Percentiles rank a stretch among this genome's conserved stretches.
These are phyloP conservation scores for Allophyes oxyacanthae DNA, from an alignment of 2,888 invertebrate species.

Conservation along the genomic window DNA sequence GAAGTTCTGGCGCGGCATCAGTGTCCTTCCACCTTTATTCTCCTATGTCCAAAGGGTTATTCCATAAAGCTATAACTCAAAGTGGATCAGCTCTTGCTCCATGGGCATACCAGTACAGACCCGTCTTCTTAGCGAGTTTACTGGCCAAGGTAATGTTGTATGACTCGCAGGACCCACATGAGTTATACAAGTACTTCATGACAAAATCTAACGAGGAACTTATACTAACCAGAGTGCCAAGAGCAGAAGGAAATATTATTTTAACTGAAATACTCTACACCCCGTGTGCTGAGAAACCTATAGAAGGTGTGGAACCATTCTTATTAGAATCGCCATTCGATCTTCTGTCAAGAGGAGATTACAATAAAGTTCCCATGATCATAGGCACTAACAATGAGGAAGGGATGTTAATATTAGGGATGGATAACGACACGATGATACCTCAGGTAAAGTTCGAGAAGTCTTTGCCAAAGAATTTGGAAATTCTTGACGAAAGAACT, in stretches of 20 bases:
- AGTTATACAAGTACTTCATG: slow-evolving; percentile 72
- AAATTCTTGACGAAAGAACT: slow-evolving; percentile 62
- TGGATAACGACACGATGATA: slow-evolving; percentile 73
- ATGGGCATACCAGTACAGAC: slow-evolving; percentile 76
- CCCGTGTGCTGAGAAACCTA: slow-evolving; percentile 72
- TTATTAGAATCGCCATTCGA: slow-evolving; percentile 72
- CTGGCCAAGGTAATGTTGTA: slow-evolving; percentile 74
- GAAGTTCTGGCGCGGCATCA: slow-evolving; percentile 78
- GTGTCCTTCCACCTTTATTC: slow-evolving; percentile 78
- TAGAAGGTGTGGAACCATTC: slow-evolving; percentile 78
- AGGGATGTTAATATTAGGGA: slow-evolving; percentile 68
- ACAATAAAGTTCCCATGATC: slow-evolving; percentile 78
- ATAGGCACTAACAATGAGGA: slow-evolving; percentile 74
- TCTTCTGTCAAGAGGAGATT: slow-evolving; percentile 67
- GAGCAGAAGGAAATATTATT: slow-evolving; percentile 67
- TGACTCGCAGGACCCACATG: slow-evolving; percentile 67
- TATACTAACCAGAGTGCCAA: slow-evolving; percentile 72
- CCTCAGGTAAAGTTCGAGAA: slow-evolving; percentile 66
- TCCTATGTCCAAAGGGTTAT: slow-evolving; percentile 78
- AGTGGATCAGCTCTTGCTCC: slow-evolving; percentile 77
- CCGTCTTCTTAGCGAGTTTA: slow-evolving; percentile 72
- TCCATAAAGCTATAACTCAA: slow-evolving; percentile 79
- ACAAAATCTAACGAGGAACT: slow-evolving; percentile 72
- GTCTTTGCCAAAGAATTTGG: slow-evolving; percentile 75
- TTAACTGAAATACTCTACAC: slow-evolving; percentile 72